Base-by-base conservation (phyloP, 2,888 invertebrate genomes). In the Metalampra italica region DNA sequence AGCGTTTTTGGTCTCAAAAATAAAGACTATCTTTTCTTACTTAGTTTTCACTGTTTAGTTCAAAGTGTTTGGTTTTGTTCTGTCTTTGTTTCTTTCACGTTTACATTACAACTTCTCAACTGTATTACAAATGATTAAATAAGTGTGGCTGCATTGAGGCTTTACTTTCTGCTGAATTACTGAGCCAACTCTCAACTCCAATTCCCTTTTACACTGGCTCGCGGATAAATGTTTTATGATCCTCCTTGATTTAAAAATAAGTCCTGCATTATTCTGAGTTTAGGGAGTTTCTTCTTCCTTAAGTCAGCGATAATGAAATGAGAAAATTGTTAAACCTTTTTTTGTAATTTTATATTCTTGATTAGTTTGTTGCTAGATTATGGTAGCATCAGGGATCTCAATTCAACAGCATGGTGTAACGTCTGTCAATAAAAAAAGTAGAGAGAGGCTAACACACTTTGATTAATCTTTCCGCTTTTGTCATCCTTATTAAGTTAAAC, bases 141-240 rank as follows among this genome's bases (percentile, higher is more conserved):
- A 22, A 22, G 22, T 22, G 22, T 5, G 22, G 22, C 22, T 22
- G 5, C 22, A 49, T 30, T 45, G 9, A 29, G 45, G 49, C 41
- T 49, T 22, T 44, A 48, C 43, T 37, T 43, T 44, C 15, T 34
- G 11, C 43, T 44, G 43, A 37, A 43, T 43, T 44, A 36, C 38
- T 40, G 44, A 43, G 29, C 39, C 15, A 44, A 44, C 29, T 42
- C 41, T 42, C 29, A 29, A n/a, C 41, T 29, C n/a, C 41, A 42
- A 42, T 42, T 42, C 29, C 11, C 29, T 29, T 41, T 42, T 29
- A 29, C 43, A 32, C 14, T 14, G 14, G 32, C 32, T 34, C 30
- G 12, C 5, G 40, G 46, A 14, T 34, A 34, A 40, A 45, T 44
- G 45, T 44, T 49, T 49, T 45, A 49, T 49, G 41, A 36, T 45